Evolutionary conservation across 2,113 vertebrate genomes (phyloP).

Genomic region (Pithys albifrons): DNA sequence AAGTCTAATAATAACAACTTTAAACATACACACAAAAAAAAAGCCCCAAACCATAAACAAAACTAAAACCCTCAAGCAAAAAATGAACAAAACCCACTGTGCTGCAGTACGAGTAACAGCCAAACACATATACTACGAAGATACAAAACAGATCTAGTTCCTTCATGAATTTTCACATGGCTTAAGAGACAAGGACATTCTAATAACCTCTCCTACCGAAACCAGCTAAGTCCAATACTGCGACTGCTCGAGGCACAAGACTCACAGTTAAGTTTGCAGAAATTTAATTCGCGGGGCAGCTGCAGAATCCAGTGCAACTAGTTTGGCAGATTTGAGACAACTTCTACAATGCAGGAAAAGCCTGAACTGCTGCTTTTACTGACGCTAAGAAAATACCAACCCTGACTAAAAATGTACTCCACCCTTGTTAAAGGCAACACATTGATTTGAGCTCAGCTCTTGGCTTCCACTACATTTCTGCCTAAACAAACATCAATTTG

Average conservation of each 20-base stretch:
- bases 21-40: not conserved
- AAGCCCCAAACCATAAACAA: not conserved
- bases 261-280: not conserved
- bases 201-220: constrained; percentile 15
- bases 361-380: constrained; percentile 47
- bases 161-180: not conserved
- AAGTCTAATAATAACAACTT: not conserved
- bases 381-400: constrained; percentile 26
- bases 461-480: not conserved
- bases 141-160: not conserved
- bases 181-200: not conserved
- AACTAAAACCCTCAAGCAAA: not conserved
- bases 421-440: constrained; percentile 18
- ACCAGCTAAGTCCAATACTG: not conserved
- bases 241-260: constrained; percentile 7
- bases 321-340: constrained; percentile 32
- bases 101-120: not conserved
- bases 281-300: constrained; percentile 6
- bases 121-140: not conserved
- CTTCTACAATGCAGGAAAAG: constrained; percentile 23
- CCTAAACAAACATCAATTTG: not conserved
- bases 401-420: not conserved
- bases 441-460: not conserved
- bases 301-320: constrained; percentile 41
- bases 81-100: not conserved